Base-by-base conservation (phyloP, 2,797 vertebrate species). In the Nannoperca obscura region DNA sequence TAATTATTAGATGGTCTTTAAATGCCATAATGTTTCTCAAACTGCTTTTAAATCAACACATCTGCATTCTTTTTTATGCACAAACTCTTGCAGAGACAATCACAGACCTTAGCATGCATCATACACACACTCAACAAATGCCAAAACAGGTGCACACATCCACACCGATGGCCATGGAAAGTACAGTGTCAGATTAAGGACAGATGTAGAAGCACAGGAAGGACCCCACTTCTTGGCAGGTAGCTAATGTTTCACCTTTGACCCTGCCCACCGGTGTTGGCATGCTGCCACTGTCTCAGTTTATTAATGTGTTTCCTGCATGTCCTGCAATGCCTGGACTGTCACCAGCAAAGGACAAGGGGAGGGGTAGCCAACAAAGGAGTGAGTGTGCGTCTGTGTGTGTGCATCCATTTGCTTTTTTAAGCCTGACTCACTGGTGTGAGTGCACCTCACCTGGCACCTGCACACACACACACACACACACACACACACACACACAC, bases 241-340 rank as follows among this genome's bases (percentile, higher is more conserved):
- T 79, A 78, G 78, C 79, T 78, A 78, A 78, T 76, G 40, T 81
- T 76, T 83, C 70, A 87, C 91, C 89, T 91, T 77, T 89, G 68
- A 91, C 88, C 86, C 75, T 0, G 38, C 77, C 69, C 63, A 70
- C 58, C 2, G 12, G 47, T 44, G 76, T 54, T 88, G 87, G 86
- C 81, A 71, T n/a, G 67, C 79, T 71, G 76, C 80, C 83, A 17
- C 46, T 2, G 47, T 65, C 65, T 60, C 30, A 0, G 34, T 74
- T 90, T 91, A 89, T 89, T 87, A 86, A 91, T 92, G 78, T 82
- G 14, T 84, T 92, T 79, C 54, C 82, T 79, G 86, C 88, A 90
- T 90, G 90, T 66, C 70, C 74, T 38, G 80, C 67, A 60, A 80
- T 38, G 74, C 67, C 53, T 62, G 58, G 40, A 63, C 74, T 86